phyloP scores from a whole-genome alignment of 2,797 vertebrate genomes.

The Anguilla anguilla region DNA sequence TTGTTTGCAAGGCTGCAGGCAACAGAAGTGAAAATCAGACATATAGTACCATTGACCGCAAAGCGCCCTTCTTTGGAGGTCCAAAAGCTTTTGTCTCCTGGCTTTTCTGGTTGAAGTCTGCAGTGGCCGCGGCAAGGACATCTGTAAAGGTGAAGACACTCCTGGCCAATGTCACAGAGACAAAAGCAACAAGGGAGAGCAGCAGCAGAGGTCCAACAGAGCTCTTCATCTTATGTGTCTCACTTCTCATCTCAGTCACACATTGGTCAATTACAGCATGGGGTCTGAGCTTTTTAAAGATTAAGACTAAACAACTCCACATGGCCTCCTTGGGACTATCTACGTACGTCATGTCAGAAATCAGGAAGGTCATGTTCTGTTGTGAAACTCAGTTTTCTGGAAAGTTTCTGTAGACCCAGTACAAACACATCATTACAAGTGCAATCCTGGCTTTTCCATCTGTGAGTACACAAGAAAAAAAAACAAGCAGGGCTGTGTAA shows the following conservation, averaged over 20 bases:
- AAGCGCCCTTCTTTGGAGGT: background rate
- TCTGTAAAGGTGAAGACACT: conserved; percentile 6
- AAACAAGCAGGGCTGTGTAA: background rate
- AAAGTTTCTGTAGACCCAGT: background rate
- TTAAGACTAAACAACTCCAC: background rate
- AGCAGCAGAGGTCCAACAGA: conserved; percentile 11
- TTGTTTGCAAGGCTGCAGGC: background rate
- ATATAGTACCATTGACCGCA: conserved; percentile 14
- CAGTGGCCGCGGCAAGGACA: conserved; percentile 3
- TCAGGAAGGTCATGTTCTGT: background rate
- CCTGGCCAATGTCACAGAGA: conserved; percentile 12
- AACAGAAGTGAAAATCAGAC: background rate
- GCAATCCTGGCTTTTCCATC: background rate
- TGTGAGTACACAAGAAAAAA: background rate
- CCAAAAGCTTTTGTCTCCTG: conserved; percentile 8
- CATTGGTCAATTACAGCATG: background rate
- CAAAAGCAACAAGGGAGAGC: background rate
- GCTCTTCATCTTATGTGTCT: background rate
- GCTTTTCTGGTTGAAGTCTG: conserved; percentile 19
- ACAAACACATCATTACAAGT: too few relatives aligned
- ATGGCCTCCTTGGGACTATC: background rate
- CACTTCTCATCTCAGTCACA: background rate
- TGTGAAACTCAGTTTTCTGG: background rate
- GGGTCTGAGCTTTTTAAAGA: conserved; percentile 4
- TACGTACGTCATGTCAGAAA: background rate